A percentile compares a stretch with the other conserved stretches of the same genome.
Evolutionary conservation across 1,140 invertebrate species (phyloP).

Genomic region (Pararge aegeria): DNA sequence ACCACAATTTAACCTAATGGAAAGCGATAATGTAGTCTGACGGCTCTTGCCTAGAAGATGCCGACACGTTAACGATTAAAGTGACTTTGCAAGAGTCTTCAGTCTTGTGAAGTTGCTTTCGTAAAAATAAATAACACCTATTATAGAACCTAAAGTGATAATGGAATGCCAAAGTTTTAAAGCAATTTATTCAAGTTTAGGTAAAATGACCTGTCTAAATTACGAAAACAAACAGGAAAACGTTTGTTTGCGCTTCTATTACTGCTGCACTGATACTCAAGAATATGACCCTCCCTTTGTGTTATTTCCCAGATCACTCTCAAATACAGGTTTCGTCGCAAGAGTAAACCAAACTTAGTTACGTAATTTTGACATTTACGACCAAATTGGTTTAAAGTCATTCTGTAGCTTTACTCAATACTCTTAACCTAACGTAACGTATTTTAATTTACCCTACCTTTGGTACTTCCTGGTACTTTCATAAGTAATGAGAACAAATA

Average conservation of each 20-base stretch:
- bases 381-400: not conserved
- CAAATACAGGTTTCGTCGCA: not conserved
- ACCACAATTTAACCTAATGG: not conserved
- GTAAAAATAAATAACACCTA: slow-evolving; percentile 8
- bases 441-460: no score
- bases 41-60: not conserved
- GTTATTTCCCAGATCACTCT: not conserved
- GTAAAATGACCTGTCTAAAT: slow-evolving; percentile 22
- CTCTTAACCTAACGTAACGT: no score
- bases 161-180: not conserved
- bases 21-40: slow-evolving; percentile 7
- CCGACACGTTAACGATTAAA: slow-evolving; percentile 1
- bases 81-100: not conserved
- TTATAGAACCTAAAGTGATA: not conserved
- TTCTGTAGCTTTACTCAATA: no score
- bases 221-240: slow-evolving; percentile 33
- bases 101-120: not conserved
- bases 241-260: slow-evolving; percentile 32
- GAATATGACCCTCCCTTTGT: not conserved
- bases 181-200: not conserved
- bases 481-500: no score
- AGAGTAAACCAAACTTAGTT: not conserved
- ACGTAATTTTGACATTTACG: not conserved
- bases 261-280: slow-evolving; percentile 17
- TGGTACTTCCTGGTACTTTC: no score